Base-by-base conservation (phyloP, 2,888 invertebrate genomes). In the Steinernema carpocapsae region DNA sequence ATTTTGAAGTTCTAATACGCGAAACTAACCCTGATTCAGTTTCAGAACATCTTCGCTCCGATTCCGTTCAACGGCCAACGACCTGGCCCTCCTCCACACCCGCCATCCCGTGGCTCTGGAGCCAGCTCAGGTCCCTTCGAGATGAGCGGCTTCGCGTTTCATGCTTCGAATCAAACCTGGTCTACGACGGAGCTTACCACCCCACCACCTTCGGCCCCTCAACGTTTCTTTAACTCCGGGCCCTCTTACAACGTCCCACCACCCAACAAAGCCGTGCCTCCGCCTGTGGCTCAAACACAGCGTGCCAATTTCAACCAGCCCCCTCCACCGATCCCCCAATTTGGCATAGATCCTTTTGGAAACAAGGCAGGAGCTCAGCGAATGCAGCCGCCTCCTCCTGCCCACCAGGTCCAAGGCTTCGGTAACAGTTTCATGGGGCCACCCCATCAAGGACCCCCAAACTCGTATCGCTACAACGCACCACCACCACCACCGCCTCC, bases 291-390 rank as follows among this genome's bases (percentile, higher is more conserved):
- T 12, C 56, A 56, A 24, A 26, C 51, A 6, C 51, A 51, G n/a
- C 51, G 56, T 12, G n/a, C 56, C 24, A 22, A 56, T 24, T 56
- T 56, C 56, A 56, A 56, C 26, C 56, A 56, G 56, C 56, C 56
- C 2, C 56, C 56, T 14, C 56, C 56, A 17, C 56, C 56, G 22
- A 14, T 56, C 6, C 56, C 14, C 7, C 56, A 14, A 22, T 56
- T 56, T 26, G 56, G 56, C 56, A 26, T 56, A 6, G 24, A 56
- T 24, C 19, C 56, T 2, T 56, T 56, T 19, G 56, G n/a, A 6
- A 56, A 56, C 26, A 56, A 56, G 56, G n/a, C 14, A 12, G n/a
- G 1, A 6, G 26, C 22, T 22, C 56, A 56, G 22, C 22, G 56
- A 6, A 12, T 56, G 3, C 56, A 56, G 26, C n/a, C 12, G 14